phyloP scores from a whole-genome alignment of 2,113 vertebrate species.

The Hippocampus abdominalis region DNA sequence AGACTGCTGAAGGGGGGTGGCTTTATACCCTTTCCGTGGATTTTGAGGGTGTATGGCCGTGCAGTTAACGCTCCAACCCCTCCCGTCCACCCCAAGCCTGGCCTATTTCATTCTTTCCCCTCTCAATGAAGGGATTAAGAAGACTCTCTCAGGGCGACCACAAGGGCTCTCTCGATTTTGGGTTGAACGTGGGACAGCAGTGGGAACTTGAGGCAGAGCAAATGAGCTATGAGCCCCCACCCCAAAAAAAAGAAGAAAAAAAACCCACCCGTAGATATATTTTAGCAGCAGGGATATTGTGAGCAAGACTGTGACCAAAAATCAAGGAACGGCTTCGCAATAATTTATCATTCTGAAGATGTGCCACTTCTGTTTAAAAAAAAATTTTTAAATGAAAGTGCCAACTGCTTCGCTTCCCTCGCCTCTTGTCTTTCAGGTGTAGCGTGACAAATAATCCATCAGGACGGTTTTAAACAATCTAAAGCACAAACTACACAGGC shows the following conservation, averaged over 20 bases:
- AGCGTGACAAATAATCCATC: constrained; percentile 65
- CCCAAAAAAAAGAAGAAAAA: constrained; percentile 27
- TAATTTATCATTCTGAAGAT: constrained; percentile 41
- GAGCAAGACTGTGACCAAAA: constrained; percentile 24
- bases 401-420: constrained; percentile 54
- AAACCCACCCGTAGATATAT: too few species aligned
- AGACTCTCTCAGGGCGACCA: constrained; percentile 60
- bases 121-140: constrained; percentile 78
- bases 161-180: constrained; percentile 61
- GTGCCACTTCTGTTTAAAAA: constrained; percentile 47
- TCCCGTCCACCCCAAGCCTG: constrained; percentile 48
- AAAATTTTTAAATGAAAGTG: too few species aligned
- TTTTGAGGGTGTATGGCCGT: constrained; percentile 54
- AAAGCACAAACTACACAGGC: constrained; percentile 60
- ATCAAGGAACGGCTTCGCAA: constrained; percentile 17
- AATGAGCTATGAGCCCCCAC: constrained; percentile 22
- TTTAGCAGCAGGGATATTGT: constrained; percentile 31
- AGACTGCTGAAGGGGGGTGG: constrained; percentile 53
- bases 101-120: constrained; percentile 70
- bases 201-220: constrained; percentile 47
- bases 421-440: constrained; percentile 53
- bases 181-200: constrained; percentile 49
- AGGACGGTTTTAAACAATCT: constrained; percentile 36
- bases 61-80: constrained; percentile 54
- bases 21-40: constrained; percentile 70